Conservation (phyloP, 2,797 vertebrate species). For the Microcaecilia unicolor region DNA sequence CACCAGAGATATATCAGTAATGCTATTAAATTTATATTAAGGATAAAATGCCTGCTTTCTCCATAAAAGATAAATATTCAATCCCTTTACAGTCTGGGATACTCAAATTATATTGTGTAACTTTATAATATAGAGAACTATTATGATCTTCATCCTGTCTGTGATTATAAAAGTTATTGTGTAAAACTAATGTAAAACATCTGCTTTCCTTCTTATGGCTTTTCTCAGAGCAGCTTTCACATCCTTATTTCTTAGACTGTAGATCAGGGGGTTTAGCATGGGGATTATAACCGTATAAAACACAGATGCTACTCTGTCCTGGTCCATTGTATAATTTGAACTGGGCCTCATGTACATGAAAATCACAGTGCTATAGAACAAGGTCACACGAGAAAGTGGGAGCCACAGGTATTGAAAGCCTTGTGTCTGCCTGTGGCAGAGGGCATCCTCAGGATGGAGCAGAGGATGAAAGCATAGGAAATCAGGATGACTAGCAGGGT, state of each 20-base stretch:
- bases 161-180: too few species aligned
- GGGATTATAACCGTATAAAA: constrained; percentile 11
- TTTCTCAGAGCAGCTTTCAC: constrained; percentile 14
- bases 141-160: too few species aligned
- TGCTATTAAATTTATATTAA: too few species aligned
- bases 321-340: background rate
- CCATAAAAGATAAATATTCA: too few species aligned
- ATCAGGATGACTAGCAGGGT: constrained; percentile 10
- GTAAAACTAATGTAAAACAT: too few species aligned
- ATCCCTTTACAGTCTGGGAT: too few species aligned
- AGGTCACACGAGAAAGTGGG: constrained; percentile 5
- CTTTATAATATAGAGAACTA: too few species aligned
- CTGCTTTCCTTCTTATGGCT: background rate
- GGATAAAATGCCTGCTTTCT: too few species aligned
- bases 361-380: constrained; percentile 20
- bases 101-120: too few species aligned
- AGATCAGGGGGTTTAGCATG: constrained; percentile 10
- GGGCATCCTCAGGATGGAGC: constrained; percentile 8
- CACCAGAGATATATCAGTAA: too few species aligned
- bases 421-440: constrained; percentile 7
- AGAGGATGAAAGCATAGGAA: constrained; percentile 17
- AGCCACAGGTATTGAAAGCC: constrained; percentile 18
- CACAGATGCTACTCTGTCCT: constrained; percentile 8
- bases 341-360: constrained; percentile 13
- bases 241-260: constrained; percentile 17